phyloP scores from a whole-genome alignment of 1,140 invertebrate genomes.

The Yoshiicerus persimilis region DNA sequence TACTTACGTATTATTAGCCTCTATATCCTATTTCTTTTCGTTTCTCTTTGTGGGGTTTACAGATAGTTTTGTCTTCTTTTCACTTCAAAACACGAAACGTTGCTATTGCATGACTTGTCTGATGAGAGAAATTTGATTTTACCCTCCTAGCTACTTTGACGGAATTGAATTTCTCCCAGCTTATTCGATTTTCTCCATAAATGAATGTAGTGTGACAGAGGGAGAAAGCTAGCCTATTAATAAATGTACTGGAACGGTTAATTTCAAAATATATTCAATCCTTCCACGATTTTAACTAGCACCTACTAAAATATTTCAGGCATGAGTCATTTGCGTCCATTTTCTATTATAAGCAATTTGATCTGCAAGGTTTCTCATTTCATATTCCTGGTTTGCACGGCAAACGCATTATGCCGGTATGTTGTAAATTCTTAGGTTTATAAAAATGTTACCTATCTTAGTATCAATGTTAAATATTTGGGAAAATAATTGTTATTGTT shows the following conservation, averaged over 20 bases:
- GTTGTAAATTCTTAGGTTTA: too few relatives aligned
- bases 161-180: background rate
- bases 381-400: too few relatives aligned
- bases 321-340: too few relatives aligned
- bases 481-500: too few relatives aligned
- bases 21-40: background rate
- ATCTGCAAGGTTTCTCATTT: too few relatives aligned
- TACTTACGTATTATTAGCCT: background rate
- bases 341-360: too few relatives aligned
- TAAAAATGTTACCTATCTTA: too few relatives aligned
- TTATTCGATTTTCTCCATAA: background rate
- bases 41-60: background rate
- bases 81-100: background rate
- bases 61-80: background rate
- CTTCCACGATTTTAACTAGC: background rate
- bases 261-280: background rate
- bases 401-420: too few relatives aligned
- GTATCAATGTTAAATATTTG: too few relatives aligned
- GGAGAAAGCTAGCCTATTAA: background rate
- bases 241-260: too few relatives aligned
- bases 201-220: background rate
- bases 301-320: background rate
- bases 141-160: background rate
- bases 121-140: conserved; percentile 9
- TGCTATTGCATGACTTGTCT: background rate